phyloP scores from a whole-genome alignment of 2,797 vertebrate species.

The Onychomys torridus region DNA sequence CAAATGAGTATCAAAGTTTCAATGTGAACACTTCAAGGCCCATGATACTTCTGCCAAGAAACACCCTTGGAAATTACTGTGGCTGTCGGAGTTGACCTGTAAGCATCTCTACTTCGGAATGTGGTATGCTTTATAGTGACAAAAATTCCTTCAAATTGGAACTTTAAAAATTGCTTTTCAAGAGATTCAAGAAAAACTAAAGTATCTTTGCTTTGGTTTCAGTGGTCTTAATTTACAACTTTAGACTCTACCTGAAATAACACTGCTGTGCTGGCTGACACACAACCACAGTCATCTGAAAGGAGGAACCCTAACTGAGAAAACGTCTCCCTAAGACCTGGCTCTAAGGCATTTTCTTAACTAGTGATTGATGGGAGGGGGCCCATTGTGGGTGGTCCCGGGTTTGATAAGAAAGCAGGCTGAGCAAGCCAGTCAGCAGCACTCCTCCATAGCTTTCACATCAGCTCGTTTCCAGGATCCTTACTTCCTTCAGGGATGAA shows the following conservation, averaged over 20 bases:
- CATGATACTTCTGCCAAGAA: not conserved
- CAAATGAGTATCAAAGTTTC: slow-evolving; percentile 47
- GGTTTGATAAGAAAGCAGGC: not conserved
- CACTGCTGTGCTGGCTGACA: not conserved
- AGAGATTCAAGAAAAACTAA: not conserved
- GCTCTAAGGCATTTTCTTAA: not conserved
- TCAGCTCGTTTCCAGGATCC: not conserved
- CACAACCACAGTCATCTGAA: not conserved
- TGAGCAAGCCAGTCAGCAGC: not conserved
- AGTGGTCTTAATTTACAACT: slow-evolving; percentile 32
- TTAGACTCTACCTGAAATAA: slow-evolving; percentile 37
- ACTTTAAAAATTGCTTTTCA: not conserved
- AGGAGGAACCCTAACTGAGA: not conserved
- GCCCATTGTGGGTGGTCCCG: not conserved
- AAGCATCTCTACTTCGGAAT: not conserved
- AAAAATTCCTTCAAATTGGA: not conserved
- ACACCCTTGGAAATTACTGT: not conserved
- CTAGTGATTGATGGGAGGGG: not conserved
- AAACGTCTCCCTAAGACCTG: not conserved
- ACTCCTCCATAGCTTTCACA: not conserved
- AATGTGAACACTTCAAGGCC: not conserved
- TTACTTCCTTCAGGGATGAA: not conserved
- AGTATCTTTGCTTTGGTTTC: not conserved
- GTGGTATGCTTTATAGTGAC: not conserved
- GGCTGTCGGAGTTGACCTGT: not conserved